Evolutionary conservation across 2,113 vertebrate genomes (phyloP).

Genomic region (Corydoras maculifer): DNA sequence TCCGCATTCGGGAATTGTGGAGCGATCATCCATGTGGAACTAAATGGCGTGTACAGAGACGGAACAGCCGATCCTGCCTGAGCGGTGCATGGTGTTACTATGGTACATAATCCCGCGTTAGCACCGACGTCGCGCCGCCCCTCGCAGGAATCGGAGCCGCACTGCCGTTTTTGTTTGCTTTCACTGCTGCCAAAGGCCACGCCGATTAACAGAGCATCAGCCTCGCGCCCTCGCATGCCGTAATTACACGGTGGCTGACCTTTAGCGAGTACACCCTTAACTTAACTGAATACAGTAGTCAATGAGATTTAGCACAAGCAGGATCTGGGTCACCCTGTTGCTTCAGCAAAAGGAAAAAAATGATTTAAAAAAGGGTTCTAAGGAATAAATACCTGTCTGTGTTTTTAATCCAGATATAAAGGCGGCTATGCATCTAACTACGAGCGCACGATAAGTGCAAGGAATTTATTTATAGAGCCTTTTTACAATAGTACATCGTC

Average conservation of each 20-base stretch:
- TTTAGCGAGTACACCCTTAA: neutral
- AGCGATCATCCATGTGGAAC: neutral
- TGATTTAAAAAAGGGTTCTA: too few relatives aligned
- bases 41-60: neutral
- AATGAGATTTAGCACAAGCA: neutral
- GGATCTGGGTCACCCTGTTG: too few relatives aligned
- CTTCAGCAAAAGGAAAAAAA: too few relatives aligned
- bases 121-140: neutral
- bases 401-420: too few relatives aligned
- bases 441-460: too few relatives aligned
- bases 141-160: conserved; percentile 33
- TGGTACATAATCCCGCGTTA: conserved; percentile 50
- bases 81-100: conserved; percentile 43
- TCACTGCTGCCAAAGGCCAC: conserved; percentile 26
- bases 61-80: conserved; percentile 3
- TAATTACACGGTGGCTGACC: conserved; percentile 19
- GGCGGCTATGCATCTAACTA: too few relatives aligned
- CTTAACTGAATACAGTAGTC: neutral
- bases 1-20: too few relatives aligned
- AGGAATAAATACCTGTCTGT: too few relatives aligned
- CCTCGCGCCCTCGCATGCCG: conserved; percentile 13
- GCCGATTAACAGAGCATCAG: conserved; percentile 31
- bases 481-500: too few relatives aligned
- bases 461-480: too few relatives aligned
- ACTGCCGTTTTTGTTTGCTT: conserved; percentile 38